phyloP scores from a whole-genome alignment of 1,140 invertebrate species.

The Drosophila orena region DNA sequence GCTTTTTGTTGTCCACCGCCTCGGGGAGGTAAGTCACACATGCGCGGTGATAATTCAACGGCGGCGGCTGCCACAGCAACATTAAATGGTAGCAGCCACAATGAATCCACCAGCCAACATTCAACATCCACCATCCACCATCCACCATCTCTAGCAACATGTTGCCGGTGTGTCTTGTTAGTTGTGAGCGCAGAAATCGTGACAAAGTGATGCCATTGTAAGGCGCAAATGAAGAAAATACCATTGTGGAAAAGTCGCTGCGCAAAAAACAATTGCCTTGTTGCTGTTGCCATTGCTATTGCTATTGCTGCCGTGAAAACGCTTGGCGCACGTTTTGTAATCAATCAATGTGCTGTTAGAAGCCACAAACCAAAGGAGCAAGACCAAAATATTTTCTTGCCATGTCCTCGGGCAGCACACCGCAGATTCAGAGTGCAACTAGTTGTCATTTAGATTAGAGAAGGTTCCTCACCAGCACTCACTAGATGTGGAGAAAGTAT shows the following conservation, averaged over 20 bases:
- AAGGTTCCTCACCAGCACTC: conserved; percentile 39
- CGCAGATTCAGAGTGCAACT: conserved; percentile 58
- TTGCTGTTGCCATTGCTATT: conserved; percentile 5
- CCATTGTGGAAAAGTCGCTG: conserved; percentile 75
- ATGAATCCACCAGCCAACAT: conserved; percentile 22
- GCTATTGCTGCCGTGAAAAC: conserved; percentile 66
- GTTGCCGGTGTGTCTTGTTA: conserved; percentile 78
- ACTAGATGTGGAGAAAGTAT: conserved; percentile 28
- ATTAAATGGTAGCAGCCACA: conserved; percentile 76
- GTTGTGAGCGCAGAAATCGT: conserved; percentile 70
- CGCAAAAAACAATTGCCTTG: conserved; percentile 72
- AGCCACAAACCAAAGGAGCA: conserved; percentile 33
- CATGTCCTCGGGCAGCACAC: conserved; percentile 45
- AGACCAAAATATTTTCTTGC: conserved; percentile 61
- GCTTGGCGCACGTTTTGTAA: conserved; percentile 78
- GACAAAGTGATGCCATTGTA: conserved; percentile 82
- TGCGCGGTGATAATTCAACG: conserved; percentile 77
- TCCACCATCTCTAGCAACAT: conserved; percentile 50
- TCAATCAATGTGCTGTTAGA: conserved; percentile 71
- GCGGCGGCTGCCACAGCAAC: conserved; percentile 53
- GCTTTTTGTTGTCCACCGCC: conserved; percentile 80
- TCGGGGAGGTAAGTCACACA: conserved; percentile 76
- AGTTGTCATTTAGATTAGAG: conserved; percentile 57
- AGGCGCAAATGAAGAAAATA: conserved; percentile 83
- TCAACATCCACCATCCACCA: conserved; percentile 1